Evolutionary conservation across 2,888 invertebrate species (phyloP), one percentile per base, ranked within the genome.

Genomic region (Orchestes rusci): DNA sequence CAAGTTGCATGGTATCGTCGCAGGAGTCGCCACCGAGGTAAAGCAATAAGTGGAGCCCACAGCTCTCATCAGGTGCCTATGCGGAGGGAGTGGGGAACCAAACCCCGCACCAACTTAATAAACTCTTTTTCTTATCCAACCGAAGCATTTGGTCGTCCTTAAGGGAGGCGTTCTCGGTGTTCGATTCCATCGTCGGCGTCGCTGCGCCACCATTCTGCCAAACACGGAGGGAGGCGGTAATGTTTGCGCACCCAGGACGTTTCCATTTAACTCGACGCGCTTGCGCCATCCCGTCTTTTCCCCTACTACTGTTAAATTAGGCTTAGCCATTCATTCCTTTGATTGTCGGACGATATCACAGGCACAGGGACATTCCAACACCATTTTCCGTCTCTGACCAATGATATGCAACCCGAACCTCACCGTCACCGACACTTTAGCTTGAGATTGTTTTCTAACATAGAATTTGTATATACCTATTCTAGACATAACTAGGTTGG

Each of bases 221-320:
- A 68, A 67, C 62, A 57, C 53, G 61, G 62, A 64, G 62, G 58
- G 65, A 62, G 61, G 62, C 63, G 59, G 59, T 63, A 64, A 60
- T 56, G 53, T 48, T 39, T 38, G 39, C 42, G 32, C 42, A 42
- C 35, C 35, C 36, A 36, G 39, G 30, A 31, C 34, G 30, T 31
- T 43, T 17, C 41, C 19, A 15, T 17, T 37, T 15, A 30, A 30
- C 41, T 44, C 18, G 45, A 45, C 33, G 16, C 33, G 17, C 30
- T 34, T 16, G 39, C 28, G 29, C n/a, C n/a, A 33, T 37, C 39
- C 42, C 38, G 32, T 29, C 30, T 31, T 39, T 39, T 35, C 13
- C 16, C 41, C 29, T 35, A n/a, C 27, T 37, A n/a, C 37, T 28
- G 16, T 4, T 13, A 32, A n/a, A n/a, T n/a, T n/a, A n/a, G n/a